Evolutionary conservation across 2,888 invertebrate species (phyloP).

Genomic region (Helicoverpa assulta): DNA sequence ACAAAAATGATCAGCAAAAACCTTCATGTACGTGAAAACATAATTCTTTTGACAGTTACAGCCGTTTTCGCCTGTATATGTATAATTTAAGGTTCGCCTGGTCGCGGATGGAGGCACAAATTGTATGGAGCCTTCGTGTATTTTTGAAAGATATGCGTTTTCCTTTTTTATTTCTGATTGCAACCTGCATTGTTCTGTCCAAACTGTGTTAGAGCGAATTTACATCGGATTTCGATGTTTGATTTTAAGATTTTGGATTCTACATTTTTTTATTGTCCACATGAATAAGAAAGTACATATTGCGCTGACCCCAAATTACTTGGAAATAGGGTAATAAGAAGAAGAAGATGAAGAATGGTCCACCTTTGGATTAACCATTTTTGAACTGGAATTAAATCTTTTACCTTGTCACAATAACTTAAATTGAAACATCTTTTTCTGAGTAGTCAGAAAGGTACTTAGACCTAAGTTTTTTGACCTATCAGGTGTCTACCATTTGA

Average conservation of each 20-base stretch:
- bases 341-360: too few species aligned
- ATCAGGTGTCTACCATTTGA: not conserved
- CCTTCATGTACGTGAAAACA: slow-evolving; percentile 30
- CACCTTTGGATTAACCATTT: too few species aligned
- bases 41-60: slow-evolving; percentile 62
- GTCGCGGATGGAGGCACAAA: slow-evolving; percentile 73
- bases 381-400: too few species aligned
- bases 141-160: slow-evolving; percentile 71
- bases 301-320: too few species aligned
- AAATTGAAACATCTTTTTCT: too few species aligned
- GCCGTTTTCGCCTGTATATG: slow-evolving; percentile 66
- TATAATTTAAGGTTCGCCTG: slow-evolving; percentile 62
- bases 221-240: slow-evolving; percentile 54
- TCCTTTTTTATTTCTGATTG: slow-evolving; percentile 74
- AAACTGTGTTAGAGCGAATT: slow-evolving; percentile 65
- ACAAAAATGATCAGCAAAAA: slow-evolving; percentile 39
- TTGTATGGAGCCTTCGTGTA: slow-evolving; percentile 71
- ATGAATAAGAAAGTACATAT: too few species aligned
- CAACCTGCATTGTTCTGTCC: slow-evolving; percentile 82
- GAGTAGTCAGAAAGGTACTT: not conserved
- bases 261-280: too few species aligned
- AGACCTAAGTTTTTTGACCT: not conserved
- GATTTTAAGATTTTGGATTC: slow-evolving; percentile 3
- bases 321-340: too few species aligned
- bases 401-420: too few species aligned